Evolutionary conservation across 2,888 invertebrate genomes (phyloP), one percentile per base, ranked within the genome.

Genomic region (Smittia sp.): DNA sequence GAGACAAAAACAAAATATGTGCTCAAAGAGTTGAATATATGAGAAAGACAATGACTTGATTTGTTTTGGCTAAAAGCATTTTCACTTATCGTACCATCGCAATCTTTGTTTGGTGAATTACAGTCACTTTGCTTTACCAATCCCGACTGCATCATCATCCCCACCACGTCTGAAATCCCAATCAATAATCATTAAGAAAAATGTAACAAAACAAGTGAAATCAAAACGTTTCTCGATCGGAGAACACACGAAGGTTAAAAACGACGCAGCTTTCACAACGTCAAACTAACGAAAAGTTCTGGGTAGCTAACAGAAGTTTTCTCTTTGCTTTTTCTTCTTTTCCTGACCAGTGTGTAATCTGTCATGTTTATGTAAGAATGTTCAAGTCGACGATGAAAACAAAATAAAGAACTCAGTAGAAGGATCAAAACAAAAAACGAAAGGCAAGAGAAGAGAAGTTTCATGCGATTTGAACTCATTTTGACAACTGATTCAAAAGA

Each of bases 111-210:
- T 32, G 72, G 32, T 72, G 72, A 72, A 84, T 87, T 84, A 83
- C 86, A 87, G 88, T 90, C 85, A 85, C 88, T 90, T 87, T 92
- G 91, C 89, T 93, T 93, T 90, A 93, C 92, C 93, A 94, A 93
- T 87, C 93, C 93, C 84, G 92, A 89, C 90, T 93, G 93, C 93
- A 93, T 93, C 93, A 94, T 92, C 89, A 94, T 93, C 93, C 93
- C 93, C 87, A 93, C 93, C 86, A 94, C 93, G 93, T 93, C 93
- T 93, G 93, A 78, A 83, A 83, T 78, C 76, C 80, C 77, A 77
- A 79, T 74, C 68, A 73, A 63, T 63, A 63, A 4, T 22, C n/a
- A 27, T 24, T 63, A 13, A 20, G 24, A 27, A 6, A 25, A 6
- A 65, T 65, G 38, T n/a, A 62, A 62, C 20, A 67, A 65, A 32